phyloP scores from a whole-genome alignment of 1,140 invertebrate genomes.

The Magallana gigas region DNA sequence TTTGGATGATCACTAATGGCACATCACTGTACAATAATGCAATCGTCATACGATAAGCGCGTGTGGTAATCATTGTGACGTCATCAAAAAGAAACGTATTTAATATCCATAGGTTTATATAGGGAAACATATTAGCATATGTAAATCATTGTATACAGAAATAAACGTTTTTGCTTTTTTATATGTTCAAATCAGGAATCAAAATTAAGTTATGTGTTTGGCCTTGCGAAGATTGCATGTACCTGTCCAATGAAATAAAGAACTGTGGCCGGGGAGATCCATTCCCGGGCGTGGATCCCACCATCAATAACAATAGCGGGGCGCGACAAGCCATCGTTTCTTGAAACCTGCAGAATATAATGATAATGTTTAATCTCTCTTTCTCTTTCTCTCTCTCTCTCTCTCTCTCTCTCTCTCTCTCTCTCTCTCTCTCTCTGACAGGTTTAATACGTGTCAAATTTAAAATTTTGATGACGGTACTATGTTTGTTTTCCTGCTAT shows the following conservation, averaged over 20 bases:
- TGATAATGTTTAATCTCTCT: not conserved
- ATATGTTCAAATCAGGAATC: too few relatives aligned
- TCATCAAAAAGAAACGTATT: too few relatives aligned
- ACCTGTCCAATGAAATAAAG: slow-evolving; percentile 78
- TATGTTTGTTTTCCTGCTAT: not conserved
- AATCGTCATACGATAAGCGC: too few relatives aligned
- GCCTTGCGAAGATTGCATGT: not conserved
- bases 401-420: not conserved
- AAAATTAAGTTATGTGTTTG: too few relatives aligned
- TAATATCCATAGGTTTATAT: too few relatives aligned
- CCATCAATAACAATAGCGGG: slow-evolving; percentile 71
- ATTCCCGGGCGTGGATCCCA: slow-evolving; percentile 80
- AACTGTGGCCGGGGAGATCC: slow-evolving; percentile 79
- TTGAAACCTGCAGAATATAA: not conserved
- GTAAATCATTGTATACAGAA: too few relatives aligned
- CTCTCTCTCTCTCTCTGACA: not conserved
- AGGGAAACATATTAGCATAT: too few relatives aligned
- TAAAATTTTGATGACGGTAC: not conserved
- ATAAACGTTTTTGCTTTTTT: too few relatives aligned
- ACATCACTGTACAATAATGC: too few relatives aligned
- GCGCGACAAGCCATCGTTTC: not conserved
- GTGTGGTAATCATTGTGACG: too few relatives aligned
- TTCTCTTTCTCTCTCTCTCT: not conserved
- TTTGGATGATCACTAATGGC: too few relatives aligned
- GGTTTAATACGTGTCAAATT: not conserved